A percentile compares a stretch with the other conserved stretches of the same genome.
These are phyloP conservation scores for Temnothorax unifasciatus DNA, from an alignment of 2,888 invertebrate species.

Conservation along the genomic window DNA sequence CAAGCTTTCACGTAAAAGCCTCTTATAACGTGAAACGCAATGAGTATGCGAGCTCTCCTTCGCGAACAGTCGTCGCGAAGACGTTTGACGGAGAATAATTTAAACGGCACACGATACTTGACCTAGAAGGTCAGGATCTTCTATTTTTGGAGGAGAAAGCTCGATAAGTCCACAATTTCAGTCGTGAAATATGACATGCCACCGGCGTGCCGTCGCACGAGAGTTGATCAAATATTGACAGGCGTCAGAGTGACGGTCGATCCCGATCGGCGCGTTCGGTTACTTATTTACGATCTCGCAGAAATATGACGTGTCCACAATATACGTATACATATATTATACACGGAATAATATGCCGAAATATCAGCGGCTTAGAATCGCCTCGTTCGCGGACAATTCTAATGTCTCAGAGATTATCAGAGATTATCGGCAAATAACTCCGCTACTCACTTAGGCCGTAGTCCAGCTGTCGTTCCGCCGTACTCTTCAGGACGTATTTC, in stretches of 20 bases:
- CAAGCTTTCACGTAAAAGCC: conserved; percentile 15
- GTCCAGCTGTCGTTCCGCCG: conserved; percentile 82
- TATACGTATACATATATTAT: no score
- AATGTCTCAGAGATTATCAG: not conserved
- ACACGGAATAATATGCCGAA: not conserved
- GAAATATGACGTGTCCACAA: not conserved
- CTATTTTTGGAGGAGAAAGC: conserved; percentile 33
- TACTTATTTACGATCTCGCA: conserved; percentile 30
- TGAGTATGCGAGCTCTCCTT: not conserved
- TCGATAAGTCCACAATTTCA: conserved; percentile 29
- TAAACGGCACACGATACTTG: conserved; percentile 23
- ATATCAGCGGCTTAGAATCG: not conserved
- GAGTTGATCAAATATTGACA: conserved; percentile 49
- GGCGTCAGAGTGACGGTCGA: not conserved
- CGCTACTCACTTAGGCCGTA: conserved; percentile 80
- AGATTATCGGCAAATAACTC: not conserved
- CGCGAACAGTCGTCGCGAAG: not conserved
- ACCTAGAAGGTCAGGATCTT: conserved; percentile 46
- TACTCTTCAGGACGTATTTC: conserved; percentile 79
- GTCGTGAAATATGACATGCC: not conserved
- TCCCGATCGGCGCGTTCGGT: not conserved
- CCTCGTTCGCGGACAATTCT: not conserved
- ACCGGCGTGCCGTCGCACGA: conserved; percentile 1
- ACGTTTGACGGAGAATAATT: conserved; percentile 30
- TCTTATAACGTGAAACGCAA: conserved; percentile 6